Base-by-base conservation (phyloP, 2,888 invertebrate genomes). In the Podotricha telesiphe region DNA sequence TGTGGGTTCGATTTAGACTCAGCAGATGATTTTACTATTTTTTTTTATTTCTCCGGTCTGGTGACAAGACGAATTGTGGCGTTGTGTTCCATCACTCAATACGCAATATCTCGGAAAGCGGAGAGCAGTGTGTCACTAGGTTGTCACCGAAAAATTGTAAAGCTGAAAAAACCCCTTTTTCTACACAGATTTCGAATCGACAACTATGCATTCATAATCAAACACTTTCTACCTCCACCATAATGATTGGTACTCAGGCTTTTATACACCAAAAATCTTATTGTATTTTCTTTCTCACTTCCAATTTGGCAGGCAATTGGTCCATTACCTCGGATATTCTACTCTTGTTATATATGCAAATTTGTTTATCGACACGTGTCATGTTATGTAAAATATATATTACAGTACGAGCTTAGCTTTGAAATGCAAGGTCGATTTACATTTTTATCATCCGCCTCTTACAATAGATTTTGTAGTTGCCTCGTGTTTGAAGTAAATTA, bases 331-430 rank as follows among this genome's bases (percentile, higher is more conserved):
- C 48, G 67, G 65, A 53, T 55, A 70, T 68, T 59, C 65, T 71
- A 65, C 61, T 56, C 45, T 65, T 40, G 65, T 73, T 71, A 73
- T 67, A 68, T 73, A 75, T 75, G 74, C 72, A 76, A 83, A 83
- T 83, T 74, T 77, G 77, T 77, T 81, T 83, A 82, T 81, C 82
- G 82, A 79, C 77, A 77, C 78, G 80, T 79, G 77, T 77, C 79
- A 59, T 13, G 77, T 79, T 78, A 81, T 78, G 79, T 80, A 80
- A 82, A 83, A 82, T 81, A 82, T 81, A 79, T 80, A 80, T 81
- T 80, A 80, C 70, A 73, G 56, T 71, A 20, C 67, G 68, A 65
- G 64, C 73, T 68, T 67, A 67, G 77, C 75, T 80, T 77, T 78
- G 78, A 78, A 79, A 79, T 74, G 71, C 75, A 74, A 74, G 67